Evolutionary conservation across 1,140 invertebrate species (phyloP), one percentile per base, ranked within the genome.

Genomic region (Leptinotarsa defecta): DNA sequence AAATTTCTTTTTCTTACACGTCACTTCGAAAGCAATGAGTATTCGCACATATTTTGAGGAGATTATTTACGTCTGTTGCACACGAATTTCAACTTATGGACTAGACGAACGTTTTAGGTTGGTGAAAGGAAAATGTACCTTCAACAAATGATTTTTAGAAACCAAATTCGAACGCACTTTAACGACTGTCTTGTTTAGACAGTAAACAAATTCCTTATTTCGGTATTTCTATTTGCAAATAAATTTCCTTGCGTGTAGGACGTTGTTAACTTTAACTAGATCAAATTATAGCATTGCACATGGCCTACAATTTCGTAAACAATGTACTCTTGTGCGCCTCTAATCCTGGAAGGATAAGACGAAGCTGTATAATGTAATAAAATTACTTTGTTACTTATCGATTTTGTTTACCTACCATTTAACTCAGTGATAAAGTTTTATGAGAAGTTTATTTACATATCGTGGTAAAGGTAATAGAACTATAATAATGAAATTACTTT

Each of bases 231-330:
- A 43, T 43, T 43, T 43, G 52, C 52, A 57, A 57, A 57, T 57
- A 19, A 57, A 57, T 57, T 57, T 57, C 52, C 52, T 57, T 57
- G 52, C 52, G n/a, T 57, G 52, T 57, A 57, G 52, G 52, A 57
- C 52, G 52, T 57, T 57, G 52, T 57, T 57, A 57, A 57, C 52
- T 5, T 57, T 57, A 57, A 57, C 52, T 57, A 19, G n/a, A 57
- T 19, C 52, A 17, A 57, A 15, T 57, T n/a, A 57, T 15, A 57
- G 15, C 52, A 57, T 57, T 19, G 6, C 15, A 57, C 6, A 57
- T 57, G 52, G 52, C n/a, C 52, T 57, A 57, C 15, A 57, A 57
- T 57, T 17, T 17, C 52, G n/a, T 57, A 57, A 57, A 57, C 52
- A 57, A 43, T 43, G 52, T 57, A 57, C 52, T 57, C n/a, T 15